These are phyloP conservation scores for Burhinus oedicnemus DNA, from an alignment of 2,113 vertebrate genomes.

Conservation along the genomic window DNA sequence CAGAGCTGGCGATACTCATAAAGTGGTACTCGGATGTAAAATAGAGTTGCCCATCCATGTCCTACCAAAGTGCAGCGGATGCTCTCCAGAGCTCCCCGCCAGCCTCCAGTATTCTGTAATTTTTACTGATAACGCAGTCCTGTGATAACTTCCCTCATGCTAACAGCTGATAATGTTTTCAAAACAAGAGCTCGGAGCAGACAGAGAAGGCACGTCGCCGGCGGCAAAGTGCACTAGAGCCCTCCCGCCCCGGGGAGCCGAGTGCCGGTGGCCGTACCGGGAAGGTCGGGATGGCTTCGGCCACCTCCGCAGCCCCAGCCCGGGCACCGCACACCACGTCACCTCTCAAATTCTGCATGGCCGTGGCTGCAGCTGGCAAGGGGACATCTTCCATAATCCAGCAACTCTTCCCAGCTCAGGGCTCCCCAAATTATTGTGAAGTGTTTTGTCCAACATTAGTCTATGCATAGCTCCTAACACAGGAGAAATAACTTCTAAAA, in stretches of 20 bases:
- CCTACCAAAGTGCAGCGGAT: fast-evolving
- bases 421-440: not conserved
- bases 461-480: fast-evolving
- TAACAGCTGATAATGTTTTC: not conserved
- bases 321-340: fast-evolving
- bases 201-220: not conserved
- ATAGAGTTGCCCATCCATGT: fast-evolving
- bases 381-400: not conserved
- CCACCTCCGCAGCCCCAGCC: not conserved
- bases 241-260: not conserved
- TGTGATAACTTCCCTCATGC: not conserved
- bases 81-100: not conserved
- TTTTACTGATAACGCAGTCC: not conserved
- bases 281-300: not conserved
- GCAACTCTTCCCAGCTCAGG: not conserved
- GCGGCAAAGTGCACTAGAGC: not conserved
- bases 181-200: not conserved
- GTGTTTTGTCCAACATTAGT: no score
- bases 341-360: fast-evolving
- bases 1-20: fast-evolving
- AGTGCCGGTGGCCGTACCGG: not conserved
- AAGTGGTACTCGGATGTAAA: fast-evolving
- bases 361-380: not conserved
- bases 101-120: not conserved
- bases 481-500: not conserved